Evolutionary conservation across 2,888 invertebrate genomes (phyloP), one percentile per base, ranked within the genome.

Genomic region (Oeneis ivallda): DNA sequence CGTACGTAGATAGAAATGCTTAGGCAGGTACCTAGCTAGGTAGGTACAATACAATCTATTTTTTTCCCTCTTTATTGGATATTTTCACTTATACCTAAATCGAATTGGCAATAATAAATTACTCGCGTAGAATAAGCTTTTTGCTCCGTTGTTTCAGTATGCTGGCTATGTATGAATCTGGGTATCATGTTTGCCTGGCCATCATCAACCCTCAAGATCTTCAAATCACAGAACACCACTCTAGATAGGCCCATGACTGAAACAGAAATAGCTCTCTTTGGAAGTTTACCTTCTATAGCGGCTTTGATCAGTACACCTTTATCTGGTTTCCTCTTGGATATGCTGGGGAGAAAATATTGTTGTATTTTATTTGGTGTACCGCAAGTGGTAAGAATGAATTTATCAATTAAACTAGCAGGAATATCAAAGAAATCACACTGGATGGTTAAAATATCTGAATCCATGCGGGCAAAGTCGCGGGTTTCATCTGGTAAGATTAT

Each of bases 121-220:
- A 37, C 37, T 37, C 37, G 37, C 7, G 37, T 37, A 37, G 7
- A 7, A 37, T 37, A 8, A 8, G 37, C 37, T 7, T 37, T 37
- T 37, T 15, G 45, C 54, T 53, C 17, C 32, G n/a, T 59, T 68
- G 43, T 80, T 80, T 9, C 76, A 89, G 89, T 84, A 58, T 80
- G 84, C 69, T 81, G 75, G 67, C 76, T 82, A 17, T 80, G 83
- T 62, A 47, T 80, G 19, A 81, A 79, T 15, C 75, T 85, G 69
- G 84, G 86, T 0, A 59, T 87, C 1, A 78, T 83, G 65, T 81
- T 77, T 66, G 76, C 84, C 0, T 89, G 87, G 87, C 88, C 88
- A 0, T 87, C 87, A 0, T 83, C 85, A 0, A 85, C 83, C 0
- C 70, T 85, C 0, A 76, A 77, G 1, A 75, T 85, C 11, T 89